Conservation (phyloP, 2,888 invertebrate genomes). For the Athripsodes cinereus region DNA sequence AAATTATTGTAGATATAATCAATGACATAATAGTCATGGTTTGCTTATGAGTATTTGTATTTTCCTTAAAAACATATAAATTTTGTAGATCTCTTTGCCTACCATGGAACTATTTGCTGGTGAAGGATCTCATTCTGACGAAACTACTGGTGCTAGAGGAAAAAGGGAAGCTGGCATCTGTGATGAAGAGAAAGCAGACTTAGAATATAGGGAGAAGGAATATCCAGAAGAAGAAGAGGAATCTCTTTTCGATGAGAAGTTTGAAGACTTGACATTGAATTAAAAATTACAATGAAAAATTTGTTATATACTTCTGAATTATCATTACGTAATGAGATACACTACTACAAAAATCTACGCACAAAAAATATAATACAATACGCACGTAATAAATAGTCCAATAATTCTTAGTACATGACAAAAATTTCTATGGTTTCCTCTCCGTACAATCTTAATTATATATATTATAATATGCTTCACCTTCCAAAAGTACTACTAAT, state of each 20-base stretch:
- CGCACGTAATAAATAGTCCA: no score
- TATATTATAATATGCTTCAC: no score
- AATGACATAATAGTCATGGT: no score
- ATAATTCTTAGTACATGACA: no score
- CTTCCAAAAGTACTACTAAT: no score
- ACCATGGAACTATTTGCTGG: not conserved
- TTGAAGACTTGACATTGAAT: not conserved
- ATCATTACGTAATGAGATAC: no score
- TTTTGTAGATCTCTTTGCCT: not conserved
- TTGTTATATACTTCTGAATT: no score
- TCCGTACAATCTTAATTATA: no score
- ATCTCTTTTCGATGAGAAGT: not conserved
- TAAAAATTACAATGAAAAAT: no score
- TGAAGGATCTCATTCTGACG: not conserved
- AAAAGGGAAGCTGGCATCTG: not conserved
- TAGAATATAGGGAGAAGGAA: slow-evolving; percentile 66
- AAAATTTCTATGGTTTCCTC: no score
- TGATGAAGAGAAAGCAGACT: slow-evolving; percentile 57
- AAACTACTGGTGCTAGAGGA: not conserved
- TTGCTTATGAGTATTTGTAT: not conserved
- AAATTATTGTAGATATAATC: not conserved
- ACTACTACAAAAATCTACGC: no score
- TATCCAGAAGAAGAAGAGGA: not conserved
- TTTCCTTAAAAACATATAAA: not conserved
- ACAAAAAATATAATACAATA: no score